Evolutionary conservation across 2,888 invertebrate genomes (phyloP).

Genomic region (Punctoribates punctum): DNA sequence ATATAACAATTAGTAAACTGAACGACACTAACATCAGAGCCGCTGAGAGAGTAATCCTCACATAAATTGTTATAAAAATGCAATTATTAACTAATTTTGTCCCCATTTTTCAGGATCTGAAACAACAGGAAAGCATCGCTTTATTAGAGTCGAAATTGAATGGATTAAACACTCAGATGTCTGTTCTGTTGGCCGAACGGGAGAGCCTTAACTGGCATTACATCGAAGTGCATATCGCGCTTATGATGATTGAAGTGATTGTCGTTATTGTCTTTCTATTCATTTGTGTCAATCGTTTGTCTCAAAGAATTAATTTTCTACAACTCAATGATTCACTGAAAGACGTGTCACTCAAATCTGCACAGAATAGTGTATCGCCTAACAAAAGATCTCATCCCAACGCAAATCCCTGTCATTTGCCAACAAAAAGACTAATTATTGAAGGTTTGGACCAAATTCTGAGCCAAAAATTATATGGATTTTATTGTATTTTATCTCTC

Average conservation of each 20-base stretch:
- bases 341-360: not conserved
- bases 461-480: not conserved
- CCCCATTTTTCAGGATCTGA: constrained; percentile 47
- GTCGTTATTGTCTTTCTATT: constrained; percentile 51
- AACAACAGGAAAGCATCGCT: constrained; percentile 49
- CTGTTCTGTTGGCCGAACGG: constrained; percentile 45
- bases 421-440: not conserved
- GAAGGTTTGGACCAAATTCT: not conserved
- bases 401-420: constrained; percentile 8
- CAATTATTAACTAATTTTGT: constrained; percentile 29
- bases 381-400: constrained; percentile 12
- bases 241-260: constrained; percentile 52
- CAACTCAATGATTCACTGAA: not conserved
- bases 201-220: constrained; percentile 47
- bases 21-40: constrained; percentile 57
- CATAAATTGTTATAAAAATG: not conserved
- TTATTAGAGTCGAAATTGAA: constrained; percentile 47
- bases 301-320: not conserved
- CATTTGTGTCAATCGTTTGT: constrained; percentile 21
- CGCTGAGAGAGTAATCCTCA: constrained; percentile 57
- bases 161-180: constrained; percentile 45
- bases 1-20: constrained; percentile 61
- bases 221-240: constrained; percentile 52
- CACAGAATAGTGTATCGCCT: constrained; percentile 3
- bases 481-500: not conserved